phyloP scores from a whole-genome alignment of 2,888 invertebrate species.

The Heliconius ethilla region DNA sequence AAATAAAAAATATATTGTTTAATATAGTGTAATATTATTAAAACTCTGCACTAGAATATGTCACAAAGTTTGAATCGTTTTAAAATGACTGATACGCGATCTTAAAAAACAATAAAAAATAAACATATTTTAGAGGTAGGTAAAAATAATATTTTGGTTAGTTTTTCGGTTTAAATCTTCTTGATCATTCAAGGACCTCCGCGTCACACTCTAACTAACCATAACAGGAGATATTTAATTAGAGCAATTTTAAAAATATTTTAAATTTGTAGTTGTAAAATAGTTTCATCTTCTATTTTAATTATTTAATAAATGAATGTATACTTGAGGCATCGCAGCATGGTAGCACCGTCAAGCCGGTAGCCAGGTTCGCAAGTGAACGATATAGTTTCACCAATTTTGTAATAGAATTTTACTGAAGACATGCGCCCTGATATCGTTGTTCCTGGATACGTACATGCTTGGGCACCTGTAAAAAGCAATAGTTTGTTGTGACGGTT shows the following conservation, averaged over 20 bases:
- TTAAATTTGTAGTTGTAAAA: background rate
- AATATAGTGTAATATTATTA: no score
- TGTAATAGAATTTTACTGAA: slow-evolving; percentile 93
- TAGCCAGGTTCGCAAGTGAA: slow-evolving; percentile 92
- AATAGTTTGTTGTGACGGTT: background rate
- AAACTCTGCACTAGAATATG: no score
- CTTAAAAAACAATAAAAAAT: no score
- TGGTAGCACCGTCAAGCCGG: slow-evolving; percentile 87
- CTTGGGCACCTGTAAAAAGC: slow-evolving; percentile 84
- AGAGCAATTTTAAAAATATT: background rate
- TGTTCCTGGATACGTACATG: slow-evolving; percentile 93
- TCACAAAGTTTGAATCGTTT: no score
- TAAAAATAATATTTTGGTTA: no score
- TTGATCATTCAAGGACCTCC: no score
- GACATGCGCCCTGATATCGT: slow-evolving; percentile 93
- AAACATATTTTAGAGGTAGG: no score
- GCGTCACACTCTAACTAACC: background rate
- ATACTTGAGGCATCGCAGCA: slow-evolving; percentile 86
- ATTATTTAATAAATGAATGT: slow-evolving; percentile 12
- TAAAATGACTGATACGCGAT: no score
- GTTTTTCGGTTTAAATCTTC: no score
- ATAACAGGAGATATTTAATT: background rate
- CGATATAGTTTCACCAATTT: slow-evolving; percentile 91
- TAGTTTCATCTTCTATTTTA: background rate
- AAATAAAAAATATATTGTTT: no score